A percentile compares a stretch with the other conserved stretches of the same genome.
phyloP scores from a whole-genome alignment of 2,113 vertebrate species.

The Geococcyx californianus region DNA sequence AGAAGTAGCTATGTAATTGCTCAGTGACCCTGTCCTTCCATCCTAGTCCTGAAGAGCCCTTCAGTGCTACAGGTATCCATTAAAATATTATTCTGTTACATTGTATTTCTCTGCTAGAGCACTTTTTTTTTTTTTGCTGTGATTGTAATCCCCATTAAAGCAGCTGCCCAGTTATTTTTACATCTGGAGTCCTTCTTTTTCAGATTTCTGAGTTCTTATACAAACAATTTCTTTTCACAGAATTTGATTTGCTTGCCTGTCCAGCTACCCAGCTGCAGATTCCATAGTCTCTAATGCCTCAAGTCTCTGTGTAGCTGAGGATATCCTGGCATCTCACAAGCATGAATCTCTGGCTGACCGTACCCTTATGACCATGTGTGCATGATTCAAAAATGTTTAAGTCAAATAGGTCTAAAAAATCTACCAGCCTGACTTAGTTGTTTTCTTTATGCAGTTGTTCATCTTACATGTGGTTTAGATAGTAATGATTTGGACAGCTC shows the following conservation, averaged over 20 bases:
- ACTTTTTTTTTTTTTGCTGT: not conserved
- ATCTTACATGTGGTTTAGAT: not conserved
- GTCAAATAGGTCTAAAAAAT: not conserved
- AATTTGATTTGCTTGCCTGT: not conserved
- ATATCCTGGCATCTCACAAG: not conserved
- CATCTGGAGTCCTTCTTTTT: not conserved
- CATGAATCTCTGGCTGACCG: not conserved
- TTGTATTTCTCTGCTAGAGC: not conserved
- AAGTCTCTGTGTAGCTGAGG: not conserved
- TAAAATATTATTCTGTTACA: not conserved
- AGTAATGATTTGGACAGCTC: not conserved
- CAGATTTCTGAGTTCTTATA: not conserved
- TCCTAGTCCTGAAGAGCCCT: rapidly evolving
- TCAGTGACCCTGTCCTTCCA: not conserved
- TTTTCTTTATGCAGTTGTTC: not conserved
- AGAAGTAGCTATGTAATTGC: not conserved
- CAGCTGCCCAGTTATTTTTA: not conserved
- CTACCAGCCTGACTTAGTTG: not conserved
- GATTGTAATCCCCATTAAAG: not conserved
- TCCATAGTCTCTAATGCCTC: not conserved
- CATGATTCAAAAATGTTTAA: not conserved
- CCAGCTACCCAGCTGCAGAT: not conserved
- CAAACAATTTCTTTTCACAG: not conserved
- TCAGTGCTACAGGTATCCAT: not conserved
- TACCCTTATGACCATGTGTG: not conserved